Evolutionary conservation across 2,797 vertebrate genomes (phyloP).

Genomic region (Taeniopygia guttata): DNA sequence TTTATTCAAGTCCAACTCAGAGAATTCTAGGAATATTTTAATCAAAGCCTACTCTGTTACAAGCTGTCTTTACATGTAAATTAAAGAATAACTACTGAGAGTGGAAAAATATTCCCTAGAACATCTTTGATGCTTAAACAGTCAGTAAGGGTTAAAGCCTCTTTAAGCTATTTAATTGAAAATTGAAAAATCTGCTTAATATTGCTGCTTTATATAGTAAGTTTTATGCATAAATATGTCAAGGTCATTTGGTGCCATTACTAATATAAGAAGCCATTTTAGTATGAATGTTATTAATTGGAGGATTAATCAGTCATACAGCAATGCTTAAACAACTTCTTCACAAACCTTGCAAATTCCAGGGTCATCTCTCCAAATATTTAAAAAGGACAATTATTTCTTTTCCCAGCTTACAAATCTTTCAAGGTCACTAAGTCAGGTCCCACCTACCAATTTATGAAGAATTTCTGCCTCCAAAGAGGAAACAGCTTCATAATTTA

Average conservation of each 20-base stretch:
- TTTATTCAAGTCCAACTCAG: not conserved
- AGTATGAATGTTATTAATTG: conserved; percentile 28
- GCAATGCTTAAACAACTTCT: conserved; percentile 20
- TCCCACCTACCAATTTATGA: not conserved
- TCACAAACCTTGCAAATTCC: not conserved
- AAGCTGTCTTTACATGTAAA: not conserved
- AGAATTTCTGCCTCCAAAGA: not conserved
- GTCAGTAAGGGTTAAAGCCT: not conserved
- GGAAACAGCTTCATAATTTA: not conserved
- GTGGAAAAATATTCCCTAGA: not conserved
- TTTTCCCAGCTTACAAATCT: not conserved
- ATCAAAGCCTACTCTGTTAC: not conserved
- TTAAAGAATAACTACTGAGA: not conserved
- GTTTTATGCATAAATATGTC: conserved; percentile 29
- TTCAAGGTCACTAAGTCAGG: not conserved
- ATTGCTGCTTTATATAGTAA: not conserved
- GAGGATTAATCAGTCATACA: conserved; percentile 34
- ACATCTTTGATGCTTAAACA: not conserved
- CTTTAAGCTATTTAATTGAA: conserved; percentile 34
- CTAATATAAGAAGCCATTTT: conserved; percentile 15
- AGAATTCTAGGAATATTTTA: not conserved
- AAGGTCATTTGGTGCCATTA: conserved; percentile 32
- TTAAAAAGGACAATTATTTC: not conserved
- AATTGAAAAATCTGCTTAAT: conserved; percentile 28
- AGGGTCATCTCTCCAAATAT: not conserved